phyloP scores from a whole-genome alignment of 1,140 invertebrate species.

The Rhizoglyphus robini region DNA sequence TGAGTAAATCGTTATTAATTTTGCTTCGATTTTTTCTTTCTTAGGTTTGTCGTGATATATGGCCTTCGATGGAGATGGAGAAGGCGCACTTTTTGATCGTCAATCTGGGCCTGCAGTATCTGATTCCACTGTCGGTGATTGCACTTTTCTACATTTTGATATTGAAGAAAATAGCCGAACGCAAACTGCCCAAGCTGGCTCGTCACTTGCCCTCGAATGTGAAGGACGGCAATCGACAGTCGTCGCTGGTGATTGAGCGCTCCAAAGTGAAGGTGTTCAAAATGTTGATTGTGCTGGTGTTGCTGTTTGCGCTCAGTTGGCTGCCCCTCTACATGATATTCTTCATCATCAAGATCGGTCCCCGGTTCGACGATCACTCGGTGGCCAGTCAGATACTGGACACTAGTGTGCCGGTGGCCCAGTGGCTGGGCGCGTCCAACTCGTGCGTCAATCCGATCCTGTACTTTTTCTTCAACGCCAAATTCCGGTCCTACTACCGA shows the following conservation, averaged over 20 bases:
- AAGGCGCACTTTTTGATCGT: conserved; percentile 73
- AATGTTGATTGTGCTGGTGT: conserved; percentile 40
- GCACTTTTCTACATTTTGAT: conserved; percentile 82
- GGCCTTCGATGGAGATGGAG: conserved; percentile 65
- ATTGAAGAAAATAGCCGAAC: conserved; percentile 73
- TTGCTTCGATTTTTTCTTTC: neutral
- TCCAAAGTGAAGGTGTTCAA: conserved; percentile 37
- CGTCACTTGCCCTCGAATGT: conserved; percentile 14
- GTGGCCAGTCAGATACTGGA: conserved; percentile 61
- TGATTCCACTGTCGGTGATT: conserved; percentile 79
- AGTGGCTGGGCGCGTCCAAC: conserved; percentile 90
- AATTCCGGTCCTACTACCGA: conserved; percentile 53
- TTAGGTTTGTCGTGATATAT: conserved; percentile 62
- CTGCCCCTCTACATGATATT: conserved; percentile 37
- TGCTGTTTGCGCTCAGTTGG: conserved; percentile 40
- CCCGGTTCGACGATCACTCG: conserved; percentile 17
- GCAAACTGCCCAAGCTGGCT: conserved; percentile 60
- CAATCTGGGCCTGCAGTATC: conserved; percentile 77
- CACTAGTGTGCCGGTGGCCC: conserved; percentile 69
- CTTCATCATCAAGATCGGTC: conserved; percentile 43
- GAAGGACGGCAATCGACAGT: conserved; percentile 42
- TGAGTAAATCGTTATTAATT: neutral
- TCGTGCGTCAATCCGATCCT: conserved; percentile 93
- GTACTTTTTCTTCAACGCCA: conserved; percentile 93
- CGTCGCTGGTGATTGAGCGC: conserved; percentile 26